phyloP scores from a whole-genome alignment of 2,888 invertebrate species.

The Sisyra nigra region DNA sequence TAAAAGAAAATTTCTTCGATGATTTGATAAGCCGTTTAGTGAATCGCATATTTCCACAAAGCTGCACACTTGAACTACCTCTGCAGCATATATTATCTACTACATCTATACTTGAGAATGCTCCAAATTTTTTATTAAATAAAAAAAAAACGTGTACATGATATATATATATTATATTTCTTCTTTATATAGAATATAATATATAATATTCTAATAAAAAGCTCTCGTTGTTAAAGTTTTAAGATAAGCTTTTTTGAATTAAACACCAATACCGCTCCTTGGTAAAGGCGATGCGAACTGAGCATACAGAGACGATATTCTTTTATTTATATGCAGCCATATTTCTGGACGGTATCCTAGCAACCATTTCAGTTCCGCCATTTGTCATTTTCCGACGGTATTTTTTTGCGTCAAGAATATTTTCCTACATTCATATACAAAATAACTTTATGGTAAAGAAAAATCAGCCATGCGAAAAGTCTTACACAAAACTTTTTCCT shows the following conservation, averaged over 20 bases:
- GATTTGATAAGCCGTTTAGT: too few species aligned
- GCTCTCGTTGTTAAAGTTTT: too few species aligned
- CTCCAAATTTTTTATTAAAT: background rate
- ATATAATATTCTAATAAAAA: too few species aligned
- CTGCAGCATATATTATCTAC: too few species aligned
- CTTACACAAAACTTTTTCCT: too few species aligned
- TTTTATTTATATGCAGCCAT: constrained; percentile 26
- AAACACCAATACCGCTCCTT: constrained; percentile 6
- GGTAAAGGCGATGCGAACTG: constrained; percentile 18
- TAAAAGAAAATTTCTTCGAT: constrained; percentile 1
- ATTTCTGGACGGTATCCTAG: constrained; percentile 22
- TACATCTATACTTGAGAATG: background rate
- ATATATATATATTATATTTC: background rate
- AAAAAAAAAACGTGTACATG: background rate
- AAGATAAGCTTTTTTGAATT: background rate
- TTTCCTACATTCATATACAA: constrained; percentile 21
- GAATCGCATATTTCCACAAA: too few species aligned
- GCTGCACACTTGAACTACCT: too few species aligned
- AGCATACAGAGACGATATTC: constrained; percentile 18
- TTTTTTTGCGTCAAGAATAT: constrained; percentile 22
- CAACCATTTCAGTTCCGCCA: constrained; percentile 23
- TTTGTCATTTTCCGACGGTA: constrained; percentile 23
- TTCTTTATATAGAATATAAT: too few species aligned
- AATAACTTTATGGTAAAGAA: constrained; percentile 7
- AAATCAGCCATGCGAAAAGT: background rate